Evolutionary conservation across 2,113 vertebrate genomes (phyloP).

Genomic region (Urocynchramus pylzowi): DNA sequence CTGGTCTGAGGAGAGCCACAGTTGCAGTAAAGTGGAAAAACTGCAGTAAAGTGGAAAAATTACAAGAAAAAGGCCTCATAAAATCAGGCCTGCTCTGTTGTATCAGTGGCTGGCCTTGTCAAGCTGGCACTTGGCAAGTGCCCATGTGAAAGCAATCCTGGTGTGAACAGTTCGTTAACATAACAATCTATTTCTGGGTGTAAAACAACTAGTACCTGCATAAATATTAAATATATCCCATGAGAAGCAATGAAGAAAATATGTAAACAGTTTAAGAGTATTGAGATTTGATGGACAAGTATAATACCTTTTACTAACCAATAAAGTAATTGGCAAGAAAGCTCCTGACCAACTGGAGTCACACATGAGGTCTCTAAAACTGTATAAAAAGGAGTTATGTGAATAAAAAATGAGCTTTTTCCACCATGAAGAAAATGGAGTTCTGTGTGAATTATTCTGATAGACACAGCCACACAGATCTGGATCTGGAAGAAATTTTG

Average conservation of each 20-base stretch:
- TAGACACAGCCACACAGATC: not conserved
- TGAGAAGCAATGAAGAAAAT: not conserved
- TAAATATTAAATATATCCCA: not conserved
- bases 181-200: not conserved
- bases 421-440: not conserved
- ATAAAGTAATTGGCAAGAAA: not conserved
- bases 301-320: not conserved
- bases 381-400: not conserved
- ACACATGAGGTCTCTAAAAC: not conserved
- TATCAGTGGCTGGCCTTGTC: not conserved
- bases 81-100: not conserved
- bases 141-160: not conserved
- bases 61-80: not conserved
- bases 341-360: not conserved
- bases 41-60: not conserved
- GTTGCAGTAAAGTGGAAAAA: not conserved
- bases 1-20: not conserved
- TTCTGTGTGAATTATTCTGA: not conserved
- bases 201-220: not conserved
- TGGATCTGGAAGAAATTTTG: not conserved
- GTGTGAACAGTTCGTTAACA: not conserved
- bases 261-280: not conserved
- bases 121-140: not conserved
- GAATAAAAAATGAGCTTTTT: not conserved
- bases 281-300: not conserved